Evolutionary conservation across 2,888 invertebrate genomes (phyloP).

Genomic region (Campaea margaritaria): DNA sequence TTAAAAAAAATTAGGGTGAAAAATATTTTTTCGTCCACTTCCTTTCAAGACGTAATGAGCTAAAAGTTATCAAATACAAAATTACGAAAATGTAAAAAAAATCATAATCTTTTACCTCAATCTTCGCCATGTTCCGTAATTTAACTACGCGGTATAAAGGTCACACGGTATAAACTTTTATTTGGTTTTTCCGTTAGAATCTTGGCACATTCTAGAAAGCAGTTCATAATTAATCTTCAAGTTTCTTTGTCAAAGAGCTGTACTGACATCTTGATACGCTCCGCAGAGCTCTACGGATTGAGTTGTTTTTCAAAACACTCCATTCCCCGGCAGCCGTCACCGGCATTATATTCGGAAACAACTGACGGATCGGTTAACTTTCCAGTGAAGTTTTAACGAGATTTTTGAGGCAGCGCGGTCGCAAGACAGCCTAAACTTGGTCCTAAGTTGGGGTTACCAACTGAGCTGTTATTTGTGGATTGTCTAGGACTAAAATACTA

Average conservation of each 20-base stretch:
- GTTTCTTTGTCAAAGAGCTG: not conserved
- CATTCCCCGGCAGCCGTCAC: conserved; percentile 35
- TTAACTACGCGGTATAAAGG: no score
- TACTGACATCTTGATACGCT: conserved; percentile 11
- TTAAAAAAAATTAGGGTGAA: no score
- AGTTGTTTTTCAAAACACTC: conserved; percentile 39
- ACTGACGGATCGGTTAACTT: conserved; percentile 52
- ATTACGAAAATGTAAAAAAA: no score
- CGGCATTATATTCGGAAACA: conserved; percentile 42
- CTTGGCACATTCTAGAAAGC: no score
- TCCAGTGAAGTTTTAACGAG: conserved; percentile 70
- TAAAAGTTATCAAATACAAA: no score
- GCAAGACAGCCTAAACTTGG: conserved; percentile 38
- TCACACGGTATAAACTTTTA: no score
- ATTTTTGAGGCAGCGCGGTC: conserved; percentile 66
- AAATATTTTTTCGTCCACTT: no score
- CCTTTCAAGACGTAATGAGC: no score
- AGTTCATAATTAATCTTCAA: no score
- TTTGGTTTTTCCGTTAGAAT: no score
- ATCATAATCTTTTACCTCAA: no score
- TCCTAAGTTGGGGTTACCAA: conserved; percentile 5
- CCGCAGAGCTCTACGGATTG: conserved; percentile 27
- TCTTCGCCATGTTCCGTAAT: no score
- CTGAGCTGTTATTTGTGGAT: conserved; percentile 3
- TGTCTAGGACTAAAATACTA: not conserved